These are phyloP conservation scores for Scrobipalpa atriplicella DNA, from an alignment of 2,888 invertebrate species.

Conservation along the genomic window DNA sequence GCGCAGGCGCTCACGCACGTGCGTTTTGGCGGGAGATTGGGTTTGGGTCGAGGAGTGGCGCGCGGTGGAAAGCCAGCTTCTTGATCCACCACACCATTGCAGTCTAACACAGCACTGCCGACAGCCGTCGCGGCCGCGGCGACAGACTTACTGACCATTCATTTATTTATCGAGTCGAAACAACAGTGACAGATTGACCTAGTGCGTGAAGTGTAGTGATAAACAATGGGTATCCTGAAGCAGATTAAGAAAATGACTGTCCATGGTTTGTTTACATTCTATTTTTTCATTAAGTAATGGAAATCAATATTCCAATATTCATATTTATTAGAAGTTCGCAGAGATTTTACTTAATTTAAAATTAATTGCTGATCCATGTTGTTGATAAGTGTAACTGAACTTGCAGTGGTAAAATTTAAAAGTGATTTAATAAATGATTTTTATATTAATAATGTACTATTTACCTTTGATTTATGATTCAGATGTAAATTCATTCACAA, in stretches of 20 bases:
- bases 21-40: constrained; percentile 64
- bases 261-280: constrained; percentile 58
- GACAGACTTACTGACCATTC: constrained; percentile 40
- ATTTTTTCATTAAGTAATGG: constrained; percentile 15
- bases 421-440: background rate
- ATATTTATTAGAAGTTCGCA: too few species aligned
- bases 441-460: background rate
- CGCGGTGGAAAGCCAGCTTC: constrained; percentile 53
- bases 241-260: constrained; percentile 74
- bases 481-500: background rate
- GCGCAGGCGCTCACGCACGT: constrained; percentile 34
- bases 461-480: too few species aligned
- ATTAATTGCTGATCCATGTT: too few species aligned
- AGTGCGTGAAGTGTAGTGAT: constrained; percentile 38
- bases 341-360: too few species aligned
- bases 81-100: constrained; percentile 48
- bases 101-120: constrained; percentile 37
- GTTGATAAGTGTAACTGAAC: too few species aligned
- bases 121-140: constrained; percentile 54
- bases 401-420: too few species aligned
- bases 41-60: constrained; percentile 40
- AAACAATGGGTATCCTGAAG: constrained; percentile 72
- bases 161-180: background rate
- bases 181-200: constrained; percentile 29
- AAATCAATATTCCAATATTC: background rate